phyloP scores from a whole-genome alignment of 2,888 invertebrate genomes.

The Synanthedon formicaeformis region DNA sequence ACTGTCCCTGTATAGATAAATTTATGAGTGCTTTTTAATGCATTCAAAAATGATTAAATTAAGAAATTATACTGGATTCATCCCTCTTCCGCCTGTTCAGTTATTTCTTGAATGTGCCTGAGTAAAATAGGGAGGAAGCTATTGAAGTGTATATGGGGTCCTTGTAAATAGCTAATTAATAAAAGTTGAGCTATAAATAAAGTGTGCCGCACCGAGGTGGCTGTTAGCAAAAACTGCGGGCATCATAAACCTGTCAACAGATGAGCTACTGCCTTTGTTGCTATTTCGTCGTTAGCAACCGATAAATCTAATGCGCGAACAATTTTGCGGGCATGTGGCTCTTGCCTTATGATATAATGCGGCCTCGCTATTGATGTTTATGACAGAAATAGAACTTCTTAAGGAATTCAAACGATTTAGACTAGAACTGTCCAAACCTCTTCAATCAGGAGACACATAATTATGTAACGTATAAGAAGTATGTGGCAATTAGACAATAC shows the following conservation, averaged over 20 bases:
- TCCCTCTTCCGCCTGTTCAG: too few relatives aligned
- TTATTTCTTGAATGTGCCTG: background rate
- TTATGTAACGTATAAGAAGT: too few relatives aligned
- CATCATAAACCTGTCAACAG: slow-evolving; percentile 67
- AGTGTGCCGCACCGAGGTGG: slow-evolving; percentile 35
- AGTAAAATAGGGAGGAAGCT: too few relatives aligned
- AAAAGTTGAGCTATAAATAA: slow-evolving; percentile 65
- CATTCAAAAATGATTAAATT: too few relatives aligned
- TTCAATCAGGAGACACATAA: too few relatives aligned
- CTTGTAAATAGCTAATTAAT: slow-evolving; percentile 44
- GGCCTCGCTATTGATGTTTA: background rate
- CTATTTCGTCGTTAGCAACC: slow-evolving; percentile 43
- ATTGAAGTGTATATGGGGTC: background rate
- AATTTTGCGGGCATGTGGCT: slow-evolving; percentile 33
- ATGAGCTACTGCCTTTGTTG: slow-evolving; percentile 69
- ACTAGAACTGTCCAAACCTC: too few relatives aligned
- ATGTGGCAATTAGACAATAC: too few relatives aligned
- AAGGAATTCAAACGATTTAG: too few relatives aligned
- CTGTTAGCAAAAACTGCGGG: slow-evolving; percentile 70
- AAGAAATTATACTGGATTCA: too few relatives aligned
- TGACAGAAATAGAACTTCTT: background rate
- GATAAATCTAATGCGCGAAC: slow-evolving; percentile 61
- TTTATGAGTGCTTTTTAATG: too few relatives aligned
- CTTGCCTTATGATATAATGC: background rate
- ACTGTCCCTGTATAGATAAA: too few relatives aligned